Evolutionary conservation across 2,888 invertebrate genomes (phyloP).

Genomic region (Cyclophora punctaria): DNA sequence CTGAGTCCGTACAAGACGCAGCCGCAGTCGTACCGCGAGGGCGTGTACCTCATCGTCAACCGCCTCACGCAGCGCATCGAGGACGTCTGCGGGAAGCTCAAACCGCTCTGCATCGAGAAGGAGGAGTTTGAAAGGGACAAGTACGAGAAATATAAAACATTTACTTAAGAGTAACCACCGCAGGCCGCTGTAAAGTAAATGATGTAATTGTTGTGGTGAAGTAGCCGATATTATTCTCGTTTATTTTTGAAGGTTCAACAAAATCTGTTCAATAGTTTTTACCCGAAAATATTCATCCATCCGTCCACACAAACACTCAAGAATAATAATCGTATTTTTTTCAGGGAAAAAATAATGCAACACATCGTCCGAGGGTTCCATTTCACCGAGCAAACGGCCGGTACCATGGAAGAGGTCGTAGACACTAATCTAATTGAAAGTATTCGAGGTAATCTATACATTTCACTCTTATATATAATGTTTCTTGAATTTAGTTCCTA

Average conservation of each 20-base stretch:
- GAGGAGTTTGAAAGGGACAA: slow-evolving; percentile 81
- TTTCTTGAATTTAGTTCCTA: too few species aligned
- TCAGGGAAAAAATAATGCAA: slow-evolving; percentile 72
- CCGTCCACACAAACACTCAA: too few species aligned
- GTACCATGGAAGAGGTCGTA: slow-evolving; percentile 69
- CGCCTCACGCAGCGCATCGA: slow-evolving; percentile 81
- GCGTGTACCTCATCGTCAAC: slow-evolving; percentile 56
- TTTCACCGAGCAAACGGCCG: slow-evolving; percentile 75
- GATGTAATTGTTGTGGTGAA: too few species aligned
- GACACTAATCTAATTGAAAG: slow-evolving; percentile 63
- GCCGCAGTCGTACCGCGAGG: slow-evolving; percentile 72
- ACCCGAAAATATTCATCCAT: too few species aligned
- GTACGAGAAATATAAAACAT: slow-evolving; percentile 20
- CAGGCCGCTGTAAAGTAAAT: too few species aligned
- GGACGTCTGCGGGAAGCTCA: slow-evolving; percentile 81
- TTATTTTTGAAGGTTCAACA: too few species aligned
- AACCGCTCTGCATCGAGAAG: slow-evolving; percentile 79
- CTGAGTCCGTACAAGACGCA: slow-evolving; percentile 77
- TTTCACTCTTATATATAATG: too few species aligned
- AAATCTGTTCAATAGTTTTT: too few species aligned
- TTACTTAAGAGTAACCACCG: too few species aligned
- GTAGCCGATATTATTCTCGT: too few species aligned
- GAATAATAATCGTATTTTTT: slow-evolving; percentile 10
- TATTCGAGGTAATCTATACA: slow-evolving; percentile 10
- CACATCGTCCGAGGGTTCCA: slow-evolving; percentile 81